Evolutionary conservation across 1,140 invertebrate genomes (phyloP), one percentile per base, ranked within the genome.

Genomic region (Trachymyrmex cornetzi): DNA sequence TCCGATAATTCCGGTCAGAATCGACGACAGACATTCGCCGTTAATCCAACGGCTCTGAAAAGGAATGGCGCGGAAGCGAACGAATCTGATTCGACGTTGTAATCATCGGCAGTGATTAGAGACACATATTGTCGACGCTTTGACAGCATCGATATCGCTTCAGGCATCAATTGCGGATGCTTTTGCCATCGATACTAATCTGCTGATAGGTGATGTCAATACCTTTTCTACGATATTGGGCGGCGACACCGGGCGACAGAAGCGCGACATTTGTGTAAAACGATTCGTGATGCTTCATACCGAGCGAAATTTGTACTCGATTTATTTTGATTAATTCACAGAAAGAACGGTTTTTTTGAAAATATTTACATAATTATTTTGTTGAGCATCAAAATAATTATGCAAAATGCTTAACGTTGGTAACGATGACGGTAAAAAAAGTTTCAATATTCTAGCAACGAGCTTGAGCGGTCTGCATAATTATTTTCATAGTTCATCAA

Each of bases 51-150:
- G 34, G 53, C 24, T 44, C 24, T 50, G 67, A 82, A 82, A 84
- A 84, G 55, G 69, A 61, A 61, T n/a, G 69, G 6, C 67, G 38
- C 27, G 53, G 55, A 16, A 81, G 64, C 30, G 79, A 57, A 61
- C 69, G 64, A 55, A 81, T 81, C 30, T 48, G 63, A 38, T 69
- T 53, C 38, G 69, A 38, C 22, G 38, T 59, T 82, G 55, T 53
- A 84, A 84, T 84, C 34, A 61, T 82, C 69, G 55, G 44, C 9
- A 57, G 55, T 61, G 80, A 84, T 84, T 84, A 84, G 55, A 38
- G 67, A 74, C 38, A 27, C 19, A 27, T 74, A 82, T 44, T 50
- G 77, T 24, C 69, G 55, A 24, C 69, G 30, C 38, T 74, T 84
- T 74, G 80, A 84, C 67, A 74, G n/a, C 30, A 74, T 84, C 80